Percentiles rank a stretch among this genome's conserved stretches.
Evolutionary conservation across 2,113 vertebrate species (phyloP).

Genomic region (Jacana jacana): DNA sequence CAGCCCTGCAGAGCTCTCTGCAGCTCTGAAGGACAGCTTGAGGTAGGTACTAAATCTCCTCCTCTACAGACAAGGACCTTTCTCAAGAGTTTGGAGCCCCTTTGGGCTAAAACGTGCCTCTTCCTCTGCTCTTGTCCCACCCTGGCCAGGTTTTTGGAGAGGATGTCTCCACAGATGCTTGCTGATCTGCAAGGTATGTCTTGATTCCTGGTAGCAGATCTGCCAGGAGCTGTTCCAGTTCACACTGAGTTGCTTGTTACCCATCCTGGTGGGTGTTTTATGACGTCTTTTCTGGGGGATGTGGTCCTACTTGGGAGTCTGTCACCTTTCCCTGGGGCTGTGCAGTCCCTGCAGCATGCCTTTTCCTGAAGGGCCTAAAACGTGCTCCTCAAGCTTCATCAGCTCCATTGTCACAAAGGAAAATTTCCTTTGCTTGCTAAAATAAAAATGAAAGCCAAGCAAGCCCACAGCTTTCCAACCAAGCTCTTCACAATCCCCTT

Average conservation of each 20-base stretch:
- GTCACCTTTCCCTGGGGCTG: no score
- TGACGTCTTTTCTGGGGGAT: accelerated
- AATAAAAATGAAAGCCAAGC: no score
- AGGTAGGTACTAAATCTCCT: not conserved
- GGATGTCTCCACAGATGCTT: not conserved
- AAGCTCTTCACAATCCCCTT: not conserved
- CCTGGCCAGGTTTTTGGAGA: not conserved
- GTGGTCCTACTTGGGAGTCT: accelerated
- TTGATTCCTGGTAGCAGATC: accelerated
- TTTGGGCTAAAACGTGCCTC: not conserved
- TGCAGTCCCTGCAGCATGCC: not conserved
- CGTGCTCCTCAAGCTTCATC: accelerated
- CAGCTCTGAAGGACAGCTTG: not conserved
- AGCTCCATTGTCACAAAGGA: not conserved
- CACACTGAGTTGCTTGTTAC: accelerated
- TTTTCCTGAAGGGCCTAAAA: not conserved
- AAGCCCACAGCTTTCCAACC: not conserved
- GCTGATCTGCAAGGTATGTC: not conserved
- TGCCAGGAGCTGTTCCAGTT: not conserved
- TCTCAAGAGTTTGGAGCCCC: not conserved
- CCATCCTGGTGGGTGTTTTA: accelerated
- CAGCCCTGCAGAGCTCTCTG: accelerated
- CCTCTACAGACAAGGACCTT: not conserved
- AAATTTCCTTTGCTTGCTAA: not conserved
- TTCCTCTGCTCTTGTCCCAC: not conserved